These are phyloP conservation scores for Anoplius nigerrimus DNA, from an alignment of 2,888 invertebrate genomes.

Conservation along the genomic window DNA sequence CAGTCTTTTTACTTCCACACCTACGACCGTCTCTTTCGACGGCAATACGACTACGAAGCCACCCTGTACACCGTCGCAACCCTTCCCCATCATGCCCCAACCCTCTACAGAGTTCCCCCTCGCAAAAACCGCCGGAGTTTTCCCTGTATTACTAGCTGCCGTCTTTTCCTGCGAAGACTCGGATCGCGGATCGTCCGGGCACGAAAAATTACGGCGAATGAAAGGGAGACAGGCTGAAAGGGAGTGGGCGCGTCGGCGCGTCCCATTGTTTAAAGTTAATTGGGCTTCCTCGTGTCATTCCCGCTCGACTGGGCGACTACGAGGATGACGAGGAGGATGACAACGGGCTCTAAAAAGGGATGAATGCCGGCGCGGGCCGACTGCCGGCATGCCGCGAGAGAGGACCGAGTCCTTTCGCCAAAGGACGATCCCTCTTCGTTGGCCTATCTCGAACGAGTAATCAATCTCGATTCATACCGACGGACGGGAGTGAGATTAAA, in stretches of 20 bases:
- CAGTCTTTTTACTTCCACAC: too few species aligned
- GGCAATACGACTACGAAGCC: too few species aligned
- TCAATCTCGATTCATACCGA: too few species aligned
- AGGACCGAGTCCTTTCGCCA: too few species aligned
- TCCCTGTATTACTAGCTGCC: constrained; percentile 2
- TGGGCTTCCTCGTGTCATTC: constrained; percentile 14
- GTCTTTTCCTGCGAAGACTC: constrained; percentile 34
- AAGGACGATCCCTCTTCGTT: too few species aligned
- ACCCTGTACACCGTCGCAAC: too few species aligned
- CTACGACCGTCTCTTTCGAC: too few species aligned
- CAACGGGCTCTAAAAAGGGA: background rate
- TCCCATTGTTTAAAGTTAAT: constrained; percentile 36
- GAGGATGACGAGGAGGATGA: background rate
- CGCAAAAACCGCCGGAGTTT: constrained; percentile 11
- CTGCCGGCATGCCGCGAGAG: too few species aligned
- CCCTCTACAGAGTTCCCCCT: background rate
- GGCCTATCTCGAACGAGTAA: too few species aligned
- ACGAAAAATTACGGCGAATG: constrained; percentile 23
- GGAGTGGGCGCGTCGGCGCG: constrained; percentile 14
- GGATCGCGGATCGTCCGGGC: constrained; percentile 22
- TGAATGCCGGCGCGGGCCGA: background rate
- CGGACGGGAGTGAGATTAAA: too few species aligned
- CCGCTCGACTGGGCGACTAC: background rate
- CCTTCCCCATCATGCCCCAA: too few species aligned
- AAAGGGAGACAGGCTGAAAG: constrained; percentile 4